Evolutionary conservation across 2,888 invertebrate species (phyloP).

Genomic region (Heliconius cydno): DNA sequence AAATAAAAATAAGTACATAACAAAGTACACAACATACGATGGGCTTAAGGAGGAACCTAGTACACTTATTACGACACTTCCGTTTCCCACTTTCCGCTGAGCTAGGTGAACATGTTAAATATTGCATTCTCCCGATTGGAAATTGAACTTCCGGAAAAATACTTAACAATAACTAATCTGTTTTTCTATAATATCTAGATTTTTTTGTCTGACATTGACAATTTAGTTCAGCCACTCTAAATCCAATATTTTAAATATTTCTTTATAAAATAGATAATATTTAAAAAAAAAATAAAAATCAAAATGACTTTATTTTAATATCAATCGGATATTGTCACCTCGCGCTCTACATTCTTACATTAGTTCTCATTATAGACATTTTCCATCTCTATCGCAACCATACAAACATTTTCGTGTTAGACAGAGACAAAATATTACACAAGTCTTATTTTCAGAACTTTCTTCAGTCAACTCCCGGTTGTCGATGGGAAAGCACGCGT

Average conservation of each 20-base stretch:
- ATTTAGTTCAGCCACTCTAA: not conserved
- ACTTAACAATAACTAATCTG: no score
- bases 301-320: slow-evolving; percentile 16
- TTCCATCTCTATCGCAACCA: slow-evolving; percentile 20
- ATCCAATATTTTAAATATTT: not conserved
- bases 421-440: slow-evolving; percentile 23
- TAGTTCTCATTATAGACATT: slow-evolving; percentile 35
- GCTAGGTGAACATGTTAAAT: no score
- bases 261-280: no score
- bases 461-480: slow-evolving; percentile 42
- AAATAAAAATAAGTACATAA: no score
- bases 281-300: not conserved
- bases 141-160: no score
- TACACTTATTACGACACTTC: no score
- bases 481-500: slow-evolving; percentile 38
- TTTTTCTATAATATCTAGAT: no score
- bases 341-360: slow-evolving; percentile 26
- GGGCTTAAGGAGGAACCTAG: no score
- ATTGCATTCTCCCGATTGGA: no score
- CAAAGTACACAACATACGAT: no score
- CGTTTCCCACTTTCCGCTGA: no score
- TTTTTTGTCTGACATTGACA: not conserved
- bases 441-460: slow-evolving; percentile 42
- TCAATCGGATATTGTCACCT: slow-evolving; percentile 30
- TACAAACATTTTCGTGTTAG: not conserved